Conservation (phyloP, 2,888 invertebrate genomes). For the Molanna angustata region DNA sequence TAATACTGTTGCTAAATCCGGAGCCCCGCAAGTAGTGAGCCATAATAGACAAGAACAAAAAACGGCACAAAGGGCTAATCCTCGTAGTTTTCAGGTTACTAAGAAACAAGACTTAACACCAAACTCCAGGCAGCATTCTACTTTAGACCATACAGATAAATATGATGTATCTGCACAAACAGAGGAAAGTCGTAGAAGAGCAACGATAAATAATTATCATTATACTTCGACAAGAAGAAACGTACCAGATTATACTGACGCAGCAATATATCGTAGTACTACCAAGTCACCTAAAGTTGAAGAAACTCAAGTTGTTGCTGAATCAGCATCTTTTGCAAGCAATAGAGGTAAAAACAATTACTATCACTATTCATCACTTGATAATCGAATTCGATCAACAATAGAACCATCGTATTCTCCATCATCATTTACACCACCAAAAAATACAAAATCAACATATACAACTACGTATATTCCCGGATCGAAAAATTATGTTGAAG, state of each 20-base stretch:
- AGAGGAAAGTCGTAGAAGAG: slow-evolving; percentile 35
- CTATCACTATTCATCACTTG: slow-evolving; percentile 14
- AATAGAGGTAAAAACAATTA: slow-evolving; percentile 35
- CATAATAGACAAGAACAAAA: slow-evolving; percentile 7
- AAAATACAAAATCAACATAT: slow-evolving; percentile 43
- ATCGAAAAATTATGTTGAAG: slow-evolving; percentile 34
- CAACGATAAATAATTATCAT: slow-evolving; percentile 45
- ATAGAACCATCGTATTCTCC: slow-evolving; percentile 14
- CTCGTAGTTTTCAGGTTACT: slow-evolving; percentile 39
- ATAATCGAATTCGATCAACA: slow-evolving; percentile 20
- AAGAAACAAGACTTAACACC: slow-evolving; percentile 36
- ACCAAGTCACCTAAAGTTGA: slow-evolving; percentile 47
- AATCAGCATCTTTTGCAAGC: slow-evolving; percentile 72
- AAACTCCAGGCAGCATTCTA: slow-evolving; percentile 26
- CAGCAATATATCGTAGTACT: slow-evolving; percentile 42
- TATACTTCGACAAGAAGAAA: slow-evolving; percentile 43
- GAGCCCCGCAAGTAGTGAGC: slow-evolving; percentile 13
- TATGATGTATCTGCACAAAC: slow-evolving; percentile 38
- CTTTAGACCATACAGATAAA: slow-evolving; percentile 38
- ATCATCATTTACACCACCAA: slow-evolving; percentile 34
- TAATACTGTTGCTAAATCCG: slow-evolving; percentile 32
- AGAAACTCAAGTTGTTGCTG: slow-evolving; percentile 72
- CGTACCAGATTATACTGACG: slow-evolving; percentile 42
- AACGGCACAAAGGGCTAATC: slow-evolving; percentile 20
- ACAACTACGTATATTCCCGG: slow-evolving; percentile 45